Conservation (phyloP, 2,113 vertebrate genomes). For the Zonotrichia leucophrys region DNA sequence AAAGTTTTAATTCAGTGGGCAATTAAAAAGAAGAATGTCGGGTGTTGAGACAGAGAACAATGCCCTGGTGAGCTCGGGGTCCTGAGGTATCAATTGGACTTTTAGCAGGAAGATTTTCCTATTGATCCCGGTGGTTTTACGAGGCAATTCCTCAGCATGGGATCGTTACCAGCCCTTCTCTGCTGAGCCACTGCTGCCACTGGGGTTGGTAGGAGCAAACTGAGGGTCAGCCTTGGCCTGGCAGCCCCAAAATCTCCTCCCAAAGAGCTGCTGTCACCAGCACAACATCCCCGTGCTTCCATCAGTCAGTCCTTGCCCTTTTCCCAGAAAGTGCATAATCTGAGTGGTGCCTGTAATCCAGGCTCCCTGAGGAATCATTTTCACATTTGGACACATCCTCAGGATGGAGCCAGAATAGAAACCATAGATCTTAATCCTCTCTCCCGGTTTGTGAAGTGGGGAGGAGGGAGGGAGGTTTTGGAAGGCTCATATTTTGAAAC, state of each 20-base stretch:
- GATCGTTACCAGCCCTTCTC: not conserved
- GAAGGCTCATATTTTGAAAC: not conserved
- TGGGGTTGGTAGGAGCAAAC: not conserved
- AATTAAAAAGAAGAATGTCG: constrained; percentile 66
- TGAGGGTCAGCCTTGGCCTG: not conserved
- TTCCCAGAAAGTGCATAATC: not conserved
- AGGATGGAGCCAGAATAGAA: not conserved
- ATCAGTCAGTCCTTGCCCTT: not conserved
- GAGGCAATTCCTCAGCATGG: constrained; percentile 22
- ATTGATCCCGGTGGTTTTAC: not conserved
- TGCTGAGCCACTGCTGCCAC: not conserved
- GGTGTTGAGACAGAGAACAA: not conserved
- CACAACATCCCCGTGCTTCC: not conserved
- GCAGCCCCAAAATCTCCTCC: not conserved
- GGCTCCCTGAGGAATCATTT: not conserved
- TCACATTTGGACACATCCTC: not conserved
- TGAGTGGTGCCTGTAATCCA: not conserved
- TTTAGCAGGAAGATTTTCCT: constrained; percentile 23
- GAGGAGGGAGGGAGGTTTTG: not conserved
- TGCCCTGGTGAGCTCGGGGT: not conserved
- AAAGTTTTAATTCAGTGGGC: constrained; percentile 61
- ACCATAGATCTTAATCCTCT: not conserved
- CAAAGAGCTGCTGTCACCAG: not conserved
- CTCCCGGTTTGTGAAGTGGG: not conserved
- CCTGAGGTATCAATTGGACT: constrained; percentile 39